Evolutionary conservation across 2,797 vertebrate genomes (phyloP).

Genomic region (Falco naumanni): DNA sequence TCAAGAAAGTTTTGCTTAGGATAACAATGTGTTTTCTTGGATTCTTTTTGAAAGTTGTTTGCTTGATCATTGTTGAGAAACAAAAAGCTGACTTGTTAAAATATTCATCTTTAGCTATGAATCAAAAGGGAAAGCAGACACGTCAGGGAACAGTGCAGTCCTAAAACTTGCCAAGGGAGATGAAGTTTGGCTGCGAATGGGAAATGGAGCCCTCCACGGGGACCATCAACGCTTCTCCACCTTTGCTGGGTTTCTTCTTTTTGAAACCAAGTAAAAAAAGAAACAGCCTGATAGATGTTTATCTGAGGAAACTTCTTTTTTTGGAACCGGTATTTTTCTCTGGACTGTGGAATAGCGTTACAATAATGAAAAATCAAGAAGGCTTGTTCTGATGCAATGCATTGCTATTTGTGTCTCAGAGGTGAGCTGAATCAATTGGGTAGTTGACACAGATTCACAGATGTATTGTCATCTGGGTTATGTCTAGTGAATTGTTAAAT

Average conservation of each 20-base stretch:
- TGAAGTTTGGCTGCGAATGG: slow-evolving; percentile 85
- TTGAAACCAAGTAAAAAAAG: slow-evolving; percentile 78
- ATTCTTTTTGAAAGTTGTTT: not conserved
- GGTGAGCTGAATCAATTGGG: not conserved
- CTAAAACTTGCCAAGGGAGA: slow-evolving; percentile 83
- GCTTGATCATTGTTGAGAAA: not conserved
- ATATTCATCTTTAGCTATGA: slow-evolving; percentile 76
- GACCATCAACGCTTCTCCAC: slow-evolving; percentile 86
- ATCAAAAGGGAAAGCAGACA: slow-evolving; percentile 83
- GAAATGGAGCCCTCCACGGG: slow-evolving; percentile 82
- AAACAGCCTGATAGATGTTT: not conserved
- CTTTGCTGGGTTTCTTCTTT: slow-evolving; percentile 86
- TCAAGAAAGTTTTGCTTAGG: not conserved
- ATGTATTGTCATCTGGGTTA: not conserved
- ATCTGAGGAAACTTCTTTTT: not conserved
- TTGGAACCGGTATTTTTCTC: slow-evolving; percentile 1
- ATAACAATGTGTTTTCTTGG: not conserved
- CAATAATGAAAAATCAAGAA: not conserved
- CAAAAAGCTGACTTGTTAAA: slow-evolving; percentile 1
- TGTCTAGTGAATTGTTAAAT: not conserved
- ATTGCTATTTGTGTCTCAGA: not conserved
- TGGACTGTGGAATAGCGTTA: slow-evolving; percentile 19
- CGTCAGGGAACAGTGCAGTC: slow-evolving; percentile 83
- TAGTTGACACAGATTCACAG: not conserved
- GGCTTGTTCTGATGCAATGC: not conserved